Evolutionary conservation across 2,888 invertebrate species (phyloP).

Genomic region (Hyles lineata): DNA sequence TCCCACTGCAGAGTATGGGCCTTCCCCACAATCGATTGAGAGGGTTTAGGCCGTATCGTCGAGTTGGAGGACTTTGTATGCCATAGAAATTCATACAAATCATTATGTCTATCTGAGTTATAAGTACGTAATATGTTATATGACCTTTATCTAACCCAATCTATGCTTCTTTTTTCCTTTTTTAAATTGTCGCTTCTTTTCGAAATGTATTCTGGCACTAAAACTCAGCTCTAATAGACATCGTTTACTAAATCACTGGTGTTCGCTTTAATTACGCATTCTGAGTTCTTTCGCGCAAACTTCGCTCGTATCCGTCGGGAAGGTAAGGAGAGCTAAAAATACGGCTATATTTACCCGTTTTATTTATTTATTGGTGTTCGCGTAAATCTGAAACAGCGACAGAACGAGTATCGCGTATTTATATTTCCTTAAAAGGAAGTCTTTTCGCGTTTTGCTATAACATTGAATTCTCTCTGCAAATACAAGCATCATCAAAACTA

Average conservation of each 20-base stretch:
- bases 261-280: conserved; percentile 69
- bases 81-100: no score
- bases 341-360: not conserved
- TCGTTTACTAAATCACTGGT: conserved; percentile 66
- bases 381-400: not conserved
- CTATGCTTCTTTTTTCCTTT: not conserved
- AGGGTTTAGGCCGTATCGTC: no score
- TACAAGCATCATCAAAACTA: no score
- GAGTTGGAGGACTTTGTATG: no score
- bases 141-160: not conserved
- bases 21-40: no score
- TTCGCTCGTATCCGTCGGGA: conserved; percentile 43
- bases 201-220: conserved; percentile 31
- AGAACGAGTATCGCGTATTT: not conserved
- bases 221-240: conserved; percentile 57
- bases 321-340: conserved; percentile 24
- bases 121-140: no score
- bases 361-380: not conserved
- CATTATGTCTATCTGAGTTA: no score
- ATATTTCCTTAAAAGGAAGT: not conserved
- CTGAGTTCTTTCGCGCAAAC: conserved; percentile 59
- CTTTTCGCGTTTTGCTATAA: no score
- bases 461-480: no score
- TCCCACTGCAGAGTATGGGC: no score
- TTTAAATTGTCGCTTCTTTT: conserved; percentile 24